Evolutionary conservation across 1,140 invertebrate species (phyloP).

Genomic region (Ruditapes philippinarum): DNA sequence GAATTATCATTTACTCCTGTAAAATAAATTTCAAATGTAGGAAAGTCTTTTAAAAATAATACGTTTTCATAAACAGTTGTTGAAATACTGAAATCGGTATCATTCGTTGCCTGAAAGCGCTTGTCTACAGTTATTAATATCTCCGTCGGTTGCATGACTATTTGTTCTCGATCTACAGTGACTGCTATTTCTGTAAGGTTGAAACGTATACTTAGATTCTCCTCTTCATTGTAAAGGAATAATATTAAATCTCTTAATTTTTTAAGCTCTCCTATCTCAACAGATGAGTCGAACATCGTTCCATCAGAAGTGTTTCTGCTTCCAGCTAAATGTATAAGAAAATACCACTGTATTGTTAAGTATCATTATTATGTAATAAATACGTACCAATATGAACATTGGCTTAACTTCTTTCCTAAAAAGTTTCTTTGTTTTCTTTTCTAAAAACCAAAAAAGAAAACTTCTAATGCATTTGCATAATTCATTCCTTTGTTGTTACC

Average conservation of each 20-base stretch:
- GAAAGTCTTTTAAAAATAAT: not conserved
- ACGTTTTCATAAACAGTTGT: not conserved
- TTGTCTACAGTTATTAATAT: not conserved
- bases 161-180: not conserved
- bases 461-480: too few relatives aligned
- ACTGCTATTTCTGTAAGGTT: slow-evolving; percentile 10
- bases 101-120: not conserved
- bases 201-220: slow-evolving; percentile 15
- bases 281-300: not conserved
- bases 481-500: not conserved
- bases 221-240: slow-evolving; percentile 8
- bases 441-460: not conserved
- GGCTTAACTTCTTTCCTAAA: not conserved
- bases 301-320: not conserved
- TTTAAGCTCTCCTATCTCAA: not conserved
- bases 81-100: not conserved
- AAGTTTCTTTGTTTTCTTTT: not conserved
- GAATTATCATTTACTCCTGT: not conserved
- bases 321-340: not conserved
- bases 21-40: not conserved
- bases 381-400: too few relatives aligned
- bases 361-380: too few relatives aligned
- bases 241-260: not conserved
- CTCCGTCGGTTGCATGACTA: not conserved
- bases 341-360: too few relatives aligned